Conservation (phyloP, 2,797 vertebrate species). For the Miopithecus talapoin region DNA sequence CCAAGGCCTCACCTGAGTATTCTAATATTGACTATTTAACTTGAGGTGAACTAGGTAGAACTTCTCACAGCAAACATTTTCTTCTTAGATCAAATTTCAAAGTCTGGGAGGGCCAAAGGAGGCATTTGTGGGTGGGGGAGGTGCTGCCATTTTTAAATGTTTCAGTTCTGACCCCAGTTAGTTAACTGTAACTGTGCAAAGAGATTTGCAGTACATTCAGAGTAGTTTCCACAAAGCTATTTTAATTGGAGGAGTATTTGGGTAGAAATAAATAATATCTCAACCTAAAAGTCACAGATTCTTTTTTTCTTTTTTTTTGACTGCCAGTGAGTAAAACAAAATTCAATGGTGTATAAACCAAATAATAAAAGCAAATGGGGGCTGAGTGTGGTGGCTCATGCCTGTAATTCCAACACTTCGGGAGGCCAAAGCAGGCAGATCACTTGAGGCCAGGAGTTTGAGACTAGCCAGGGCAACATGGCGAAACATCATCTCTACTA, state of each 20-base stretch:
- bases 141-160: slow-evolving; percentile 69
- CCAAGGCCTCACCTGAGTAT: slow-evolving; percentile 38
- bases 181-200: slow-evolving; percentile 79
- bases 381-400: neutral
- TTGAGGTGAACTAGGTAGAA: slow-evolving; percentile 47
- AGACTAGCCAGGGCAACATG: neutral
- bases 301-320: slow-evolving; percentile 63
- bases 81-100: slow-evolving; percentile 6
- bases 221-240: slow-evolving; percentile 73
- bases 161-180: slow-evolving; percentile 76
- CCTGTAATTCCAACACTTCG: neutral
- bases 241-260: slow-evolving; percentile 77
- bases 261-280: slow-evolving; percentile 58
- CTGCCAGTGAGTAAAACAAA: neutral
- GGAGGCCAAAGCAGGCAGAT: neutral
- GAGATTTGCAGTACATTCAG: slow-evolving; percentile 66
- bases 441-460: neutral
- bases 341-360: neutral
- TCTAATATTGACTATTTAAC: slow-evolving; percentile 49
- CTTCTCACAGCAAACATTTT: neutral
- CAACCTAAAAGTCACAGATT: slow-evolving; percentile 15
- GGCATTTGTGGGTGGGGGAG: neutral
- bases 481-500: neutral
- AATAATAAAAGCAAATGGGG: neutral
- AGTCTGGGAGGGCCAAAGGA: neutral